A percentile compares a stretch with the other conserved stretches of the same genome.
phyloP scores from a whole-genome alignment of 2,113 vertebrate species.

The Marcusenius ussheri region DNA sequence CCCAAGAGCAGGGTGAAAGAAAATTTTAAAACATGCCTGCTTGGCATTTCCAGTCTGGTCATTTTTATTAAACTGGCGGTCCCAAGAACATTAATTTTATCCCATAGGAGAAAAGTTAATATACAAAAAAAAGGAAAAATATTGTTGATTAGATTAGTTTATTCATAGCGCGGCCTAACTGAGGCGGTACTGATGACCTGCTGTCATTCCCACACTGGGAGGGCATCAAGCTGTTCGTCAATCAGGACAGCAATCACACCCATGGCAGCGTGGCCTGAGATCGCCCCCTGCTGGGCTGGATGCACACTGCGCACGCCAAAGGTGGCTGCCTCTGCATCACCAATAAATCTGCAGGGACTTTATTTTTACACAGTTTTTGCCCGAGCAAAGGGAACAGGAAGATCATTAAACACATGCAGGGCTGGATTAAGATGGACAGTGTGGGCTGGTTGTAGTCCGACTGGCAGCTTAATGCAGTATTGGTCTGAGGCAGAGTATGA shows the following conservation, averaged over 20 bases:
- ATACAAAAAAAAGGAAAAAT: neutral
- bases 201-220: neutral
- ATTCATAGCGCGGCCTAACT: neutral
- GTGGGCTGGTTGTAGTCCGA: neutral
- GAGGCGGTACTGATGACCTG: neutral
- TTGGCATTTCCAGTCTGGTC: neutral
- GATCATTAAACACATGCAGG: neutral
- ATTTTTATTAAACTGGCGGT: neutral
- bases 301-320: neutral
- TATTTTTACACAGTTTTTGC: neutral
- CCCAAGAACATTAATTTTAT: neutral
- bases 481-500: neutral
- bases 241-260: constrained; percentile 1
- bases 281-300: neutral
- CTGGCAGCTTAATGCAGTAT: neutral
- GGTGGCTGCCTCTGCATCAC: neutral
- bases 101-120: neutral
- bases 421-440: neutral
- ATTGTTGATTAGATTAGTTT: neutral
- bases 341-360: neutral
- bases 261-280: neutral
- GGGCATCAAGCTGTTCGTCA: neutral
- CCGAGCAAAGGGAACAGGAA: neutral
- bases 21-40: neutral
- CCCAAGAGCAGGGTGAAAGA: no score